Base-by-base conservation (phyloP, 1,140 invertebrate species). In the Ips typographus region DNA sequence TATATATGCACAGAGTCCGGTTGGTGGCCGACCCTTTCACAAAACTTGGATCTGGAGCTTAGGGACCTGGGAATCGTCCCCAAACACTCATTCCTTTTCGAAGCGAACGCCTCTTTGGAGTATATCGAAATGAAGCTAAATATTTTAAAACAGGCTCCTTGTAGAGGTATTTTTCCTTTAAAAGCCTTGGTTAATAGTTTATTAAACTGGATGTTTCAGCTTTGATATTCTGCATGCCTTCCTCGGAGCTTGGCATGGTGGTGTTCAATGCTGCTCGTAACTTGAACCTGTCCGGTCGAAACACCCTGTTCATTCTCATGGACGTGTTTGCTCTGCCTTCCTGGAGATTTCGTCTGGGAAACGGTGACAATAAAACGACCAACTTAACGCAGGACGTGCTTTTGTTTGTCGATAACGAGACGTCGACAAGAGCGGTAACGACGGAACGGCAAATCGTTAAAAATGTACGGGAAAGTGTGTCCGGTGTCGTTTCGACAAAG, bases 11-110 rank as follows among this genome's bases (percentile, higher is more conserved):
- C 73, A 80, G 79, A 61, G 56, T 72, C 67, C 5, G 79, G 78
- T 37, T 80, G 79, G 79, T 80, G 78, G 78, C 77, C 79, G 5
- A 73, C 58, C 7, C 67, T 80, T 37, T 78, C 79, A 3, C 79
- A 79, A 51, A 71, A 66, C 51, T 70, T 80, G 37, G 77, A 77
- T 8, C 49, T 79, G 40, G 67, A 78, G 40, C 72, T 79, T 41
- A 72, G 79, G 42, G 76, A 78, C 55, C 65, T 73, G 39, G 76
- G 77, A 2, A 75, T 80, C 37, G 73, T 79, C 7, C 77, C 78
- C 2, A 74, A 75, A 63, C 73, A 79, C 63, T 79, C 73, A 41
- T 74, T 77, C 52, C 73, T 77, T 43, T 73, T 80, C 36, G 71
- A 66, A 4, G 72, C 67, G 40, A 73, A 75, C 52, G 61, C 70